These are phyloP conservation scores for Papilio demoleus DNA, from an alignment of 2,888 invertebrate species.

Conservation along the genomic window DNA sequence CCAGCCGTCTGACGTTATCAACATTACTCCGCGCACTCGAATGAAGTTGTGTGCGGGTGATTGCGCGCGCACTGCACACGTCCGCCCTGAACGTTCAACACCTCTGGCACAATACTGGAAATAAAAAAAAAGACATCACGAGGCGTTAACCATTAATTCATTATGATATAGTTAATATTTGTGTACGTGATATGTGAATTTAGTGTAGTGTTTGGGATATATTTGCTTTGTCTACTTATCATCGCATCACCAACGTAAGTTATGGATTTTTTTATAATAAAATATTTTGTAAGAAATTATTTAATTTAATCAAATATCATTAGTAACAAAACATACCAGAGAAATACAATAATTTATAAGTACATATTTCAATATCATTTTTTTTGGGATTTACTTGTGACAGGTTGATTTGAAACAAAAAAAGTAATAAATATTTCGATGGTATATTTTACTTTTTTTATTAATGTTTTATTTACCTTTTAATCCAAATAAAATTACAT, in stretches of 20 bases:
- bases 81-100: slow-evolving; percentile 47
- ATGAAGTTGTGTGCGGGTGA: slow-evolving; percentile 43
- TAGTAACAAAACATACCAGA: background rate
- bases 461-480: no score
- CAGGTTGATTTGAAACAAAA: no score
- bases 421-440: no score
- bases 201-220: slow-evolving; percentile 25
- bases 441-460: no score
- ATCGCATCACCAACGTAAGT: slow-evolving; percentile 30
- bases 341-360: no score
- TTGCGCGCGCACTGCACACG: slow-evolving; percentile 56
- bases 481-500: no score
- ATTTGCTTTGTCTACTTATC: slow-evolving; percentile 13
- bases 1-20: slow-evolving; percentile 55
- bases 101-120: slow-evolving; percentile 45
- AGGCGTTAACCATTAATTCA: slow-evolving; percentile 43
- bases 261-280: background rate
- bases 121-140: slow-evolving; percentile 45
- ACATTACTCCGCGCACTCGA: slow-evolving; percentile 42
- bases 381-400: no score
- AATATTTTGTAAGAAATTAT: background rate
- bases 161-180: slow-evolving; percentile 1
- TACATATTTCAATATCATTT: no score
- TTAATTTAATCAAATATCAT: background rate
- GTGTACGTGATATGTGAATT: slow-evolving; percentile 23